These are phyloP conservation scores for Dendrocopos noguchii DNA, from an alignment of 2,113 vertebrate genomes.

Conservation along the genomic window DNA sequence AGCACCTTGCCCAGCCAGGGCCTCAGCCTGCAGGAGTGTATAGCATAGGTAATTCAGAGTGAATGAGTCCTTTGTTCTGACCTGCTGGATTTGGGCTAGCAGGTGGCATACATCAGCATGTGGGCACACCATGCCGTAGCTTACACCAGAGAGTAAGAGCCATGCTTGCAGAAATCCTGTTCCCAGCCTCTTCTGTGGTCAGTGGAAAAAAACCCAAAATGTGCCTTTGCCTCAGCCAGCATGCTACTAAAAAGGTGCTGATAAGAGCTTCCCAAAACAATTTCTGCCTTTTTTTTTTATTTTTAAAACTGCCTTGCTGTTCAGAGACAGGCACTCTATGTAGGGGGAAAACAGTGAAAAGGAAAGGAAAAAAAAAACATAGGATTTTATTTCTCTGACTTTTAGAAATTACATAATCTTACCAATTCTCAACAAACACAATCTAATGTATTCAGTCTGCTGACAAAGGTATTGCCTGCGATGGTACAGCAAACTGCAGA, in stretches of 20 bases:
- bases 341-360: background rate
- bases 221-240: background rate
- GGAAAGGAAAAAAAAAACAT: background rate
- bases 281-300: background rate
- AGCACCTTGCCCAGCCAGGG: too few relatives aligned
- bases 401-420: slow-evolving; percentile 63
- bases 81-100: background rate
- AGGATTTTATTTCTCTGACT: slow-evolving; percentile 64
- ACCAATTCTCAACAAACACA: slow-evolving; percentile 65
- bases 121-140: fast-evolving
- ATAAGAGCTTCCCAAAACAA: slow-evolving; percentile 19
- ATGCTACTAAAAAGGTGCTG: background rate
- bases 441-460: slow-evolving; percentile 53
- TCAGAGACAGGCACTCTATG: background rate
- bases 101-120: fast-evolving
- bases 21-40: background rate
- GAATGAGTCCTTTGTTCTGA: fast-evolving
- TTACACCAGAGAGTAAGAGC: background rate
- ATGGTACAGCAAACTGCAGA: slow-evolving; percentile 70
- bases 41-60: background rate
- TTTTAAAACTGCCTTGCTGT: background rate
- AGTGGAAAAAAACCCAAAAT: background rate
- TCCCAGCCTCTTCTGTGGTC: background rate
- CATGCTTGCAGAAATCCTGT: fast-evolving
- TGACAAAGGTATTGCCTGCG: slow-evolving; percentile 56